Conservation (phyloP, 2,797 vertebrate genomes). For the Coregonus ussuriensis region DNA sequence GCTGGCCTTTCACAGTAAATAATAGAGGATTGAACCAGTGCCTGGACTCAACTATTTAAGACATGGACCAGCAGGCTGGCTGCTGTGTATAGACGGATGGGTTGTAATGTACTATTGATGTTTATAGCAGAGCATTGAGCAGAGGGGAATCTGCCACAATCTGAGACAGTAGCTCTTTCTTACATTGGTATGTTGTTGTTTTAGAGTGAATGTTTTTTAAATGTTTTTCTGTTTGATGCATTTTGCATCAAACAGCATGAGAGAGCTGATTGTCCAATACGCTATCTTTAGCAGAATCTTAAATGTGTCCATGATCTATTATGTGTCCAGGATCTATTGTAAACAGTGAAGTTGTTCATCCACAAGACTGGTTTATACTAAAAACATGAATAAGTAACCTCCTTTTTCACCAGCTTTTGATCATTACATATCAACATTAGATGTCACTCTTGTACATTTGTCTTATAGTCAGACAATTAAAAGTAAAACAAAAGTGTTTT, state of each 20-base stretch:
- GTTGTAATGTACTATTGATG: constrained; percentile 4
- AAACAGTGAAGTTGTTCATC: neutral
- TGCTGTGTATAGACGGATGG: neutral
- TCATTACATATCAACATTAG: no score
- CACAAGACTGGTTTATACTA: neutral
- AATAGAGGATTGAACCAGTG: constrained; percentile 32
- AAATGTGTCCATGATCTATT: neutral
- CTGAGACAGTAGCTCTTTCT: neutral
- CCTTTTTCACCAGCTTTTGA: neutral
- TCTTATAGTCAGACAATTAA: no score
- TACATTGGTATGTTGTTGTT: neutral
- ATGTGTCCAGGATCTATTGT: neutral
- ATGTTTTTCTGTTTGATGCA: neutral
- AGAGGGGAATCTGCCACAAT: neutral
- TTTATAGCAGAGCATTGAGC: neutral
- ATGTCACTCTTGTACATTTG: no score
- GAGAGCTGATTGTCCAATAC: neutral
- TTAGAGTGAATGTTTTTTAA: neutral
- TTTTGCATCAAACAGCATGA: neutral
- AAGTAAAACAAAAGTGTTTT: no score
- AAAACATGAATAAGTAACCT: neutral
- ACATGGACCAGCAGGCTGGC: neutral
- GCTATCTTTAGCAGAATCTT: neutral
- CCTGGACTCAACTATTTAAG: constrained; percentile 9
- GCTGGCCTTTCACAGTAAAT: constrained; percentile 36